Conservation (phyloP, 2,888 invertebrate genomes). For the Dryocosmus kuriphilus region DNA sequence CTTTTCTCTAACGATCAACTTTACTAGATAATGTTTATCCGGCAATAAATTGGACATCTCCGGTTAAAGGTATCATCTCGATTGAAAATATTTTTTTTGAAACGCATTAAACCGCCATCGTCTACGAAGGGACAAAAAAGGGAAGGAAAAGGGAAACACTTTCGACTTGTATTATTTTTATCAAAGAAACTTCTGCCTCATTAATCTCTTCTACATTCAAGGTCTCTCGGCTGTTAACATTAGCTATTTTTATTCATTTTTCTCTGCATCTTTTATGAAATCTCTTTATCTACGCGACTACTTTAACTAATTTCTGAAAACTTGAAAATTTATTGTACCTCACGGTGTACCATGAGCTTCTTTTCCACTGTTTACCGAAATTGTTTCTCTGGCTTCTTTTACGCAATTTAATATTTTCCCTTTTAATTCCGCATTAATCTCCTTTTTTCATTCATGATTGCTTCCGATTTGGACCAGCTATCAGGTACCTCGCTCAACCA, state of each 20-base stretch:
- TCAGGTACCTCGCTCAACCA: slow-evolving; percentile 60
- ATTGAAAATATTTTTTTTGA: too few relatives aligned
- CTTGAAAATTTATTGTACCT: slow-evolving; percentile 40
- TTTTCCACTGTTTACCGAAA: too few relatives aligned
- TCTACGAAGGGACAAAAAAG: too few relatives aligned
- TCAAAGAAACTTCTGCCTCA: too few relatives aligned
- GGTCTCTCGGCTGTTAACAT: too few relatives aligned
- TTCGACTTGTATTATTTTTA: too few relatives aligned
- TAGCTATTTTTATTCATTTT: background rate
- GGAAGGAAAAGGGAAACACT: too few relatives aligned
- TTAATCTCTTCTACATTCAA: too few relatives aligned
- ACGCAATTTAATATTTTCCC: slow-evolving; percentile 22
- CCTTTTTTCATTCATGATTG: slow-evolving; percentile 36
- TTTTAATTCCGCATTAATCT: slow-evolving; percentile 51
- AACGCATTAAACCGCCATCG: too few relatives aligned
- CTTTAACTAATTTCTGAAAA: slow-evolving; percentile 35
- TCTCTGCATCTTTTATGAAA: slow-evolving; percentile 46
- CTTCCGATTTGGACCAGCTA: slow-evolving; percentile 55
- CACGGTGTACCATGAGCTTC: slow-evolving; percentile 1
- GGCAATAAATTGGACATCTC: slow-evolving; percentile 56
- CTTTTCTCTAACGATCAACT: slow-evolving; percentile 16
- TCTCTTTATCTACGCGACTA: slow-evolving; percentile 39
- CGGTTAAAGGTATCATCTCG: too few relatives aligned
- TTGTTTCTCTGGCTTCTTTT: background rate
- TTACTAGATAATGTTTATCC: slow-evolving; percentile 48